A percentile compares a stretch with the other conserved stretches of the same genome.
Conservation (phyloP, 2,113 vertebrate genomes). For the Phyllostomus hastatus region DNA sequence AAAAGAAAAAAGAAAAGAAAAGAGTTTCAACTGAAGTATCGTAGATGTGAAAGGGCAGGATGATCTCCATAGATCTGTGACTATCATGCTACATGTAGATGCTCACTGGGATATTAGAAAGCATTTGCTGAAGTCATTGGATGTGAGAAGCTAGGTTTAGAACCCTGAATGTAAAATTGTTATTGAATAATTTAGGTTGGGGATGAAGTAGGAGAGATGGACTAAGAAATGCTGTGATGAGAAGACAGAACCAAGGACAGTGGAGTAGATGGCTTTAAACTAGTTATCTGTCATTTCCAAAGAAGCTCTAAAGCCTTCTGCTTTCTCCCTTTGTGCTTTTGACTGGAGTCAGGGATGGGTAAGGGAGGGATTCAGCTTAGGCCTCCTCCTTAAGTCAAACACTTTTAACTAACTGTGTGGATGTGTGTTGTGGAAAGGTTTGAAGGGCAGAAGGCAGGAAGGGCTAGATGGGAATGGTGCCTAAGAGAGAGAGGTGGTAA, state of each 20-base stretch:
- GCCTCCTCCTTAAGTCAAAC: not conserved
- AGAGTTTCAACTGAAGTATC: not conserved
- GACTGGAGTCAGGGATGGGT: not conserved
- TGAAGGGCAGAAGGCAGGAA: not conserved
- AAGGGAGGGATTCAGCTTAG: not conserved
- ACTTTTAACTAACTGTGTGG: not conserved
- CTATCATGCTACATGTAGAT: not conserved
- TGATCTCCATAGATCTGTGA: not conserved
- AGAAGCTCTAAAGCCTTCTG: not conserved
- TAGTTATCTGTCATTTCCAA: not conserved
- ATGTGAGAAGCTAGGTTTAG: constrained; percentile 7
- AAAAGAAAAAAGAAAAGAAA: not conserved
- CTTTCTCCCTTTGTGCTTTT: constrained; percentile 5
- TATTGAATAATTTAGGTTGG: constrained; percentile 11
- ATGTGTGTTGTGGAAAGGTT: not conserved
- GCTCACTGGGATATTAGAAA: not conserved
- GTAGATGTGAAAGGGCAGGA: not conserved
- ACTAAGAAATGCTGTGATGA: not conserved
- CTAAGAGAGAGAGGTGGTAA: not conserved
- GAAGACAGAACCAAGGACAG: not conserved
- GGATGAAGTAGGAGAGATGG: not conserved
- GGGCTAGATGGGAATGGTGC: not conserved
- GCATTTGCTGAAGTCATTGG: not conserved
- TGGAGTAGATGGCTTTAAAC: not conserved
- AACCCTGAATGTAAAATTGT: constrained; percentile 6